Evolutionary conservation across 2,113 vertebrate genomes (phyloP), one percentile per base, ranked within the genome.

Genomic region (Glaucomys volans): DNA sequence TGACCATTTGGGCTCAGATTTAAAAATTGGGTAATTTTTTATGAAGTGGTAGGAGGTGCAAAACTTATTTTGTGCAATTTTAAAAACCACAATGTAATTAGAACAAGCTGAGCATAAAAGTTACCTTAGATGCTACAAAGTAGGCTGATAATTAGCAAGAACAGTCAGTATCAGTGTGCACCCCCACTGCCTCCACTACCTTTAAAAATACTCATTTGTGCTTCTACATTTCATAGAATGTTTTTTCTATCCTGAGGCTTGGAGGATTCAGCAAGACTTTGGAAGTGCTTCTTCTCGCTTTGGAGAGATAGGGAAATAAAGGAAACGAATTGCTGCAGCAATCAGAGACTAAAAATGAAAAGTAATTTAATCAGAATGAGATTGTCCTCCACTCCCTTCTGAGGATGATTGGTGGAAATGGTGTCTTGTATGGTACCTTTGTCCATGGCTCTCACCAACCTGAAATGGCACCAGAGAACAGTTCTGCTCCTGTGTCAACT

Each of bases 321-420:
- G 88, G 57, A 95, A 91, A 69, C 44, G 54, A 95, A 91, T 96
- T 59, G 80, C 59, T 92, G 74, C 62, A 90, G 54, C 50, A 57
- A 82, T 50, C 79, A 88, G 84, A 81, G 67, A 93, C 66, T 92
- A 94, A 91, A 96, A 92, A 81, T 95, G 90, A 88, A 72, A 84
- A 42, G 30, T 52, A 57, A 59, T 87, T 79, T 85, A 90, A 81
- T 76, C 71, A 59, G 57, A 88, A 89, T n/a, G 77, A 89, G 52
- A 90, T 50, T 44, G 32, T 76, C 94, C 57, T 54, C 7, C 35
- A 3, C n/a, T 69, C 86, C 13, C 26, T 32, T 92, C 17, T 4
- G 10, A 94, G 71, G 47, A 6, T 54, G 64, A 44, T 24, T 69
- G 84, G 28, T 18, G 37, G 59, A 28, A 79, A 26, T 22, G n/a